phyloP scores from a whole-genome alignment of 2,888 invertebrate species.

The Bombylius discolor region DNA sequence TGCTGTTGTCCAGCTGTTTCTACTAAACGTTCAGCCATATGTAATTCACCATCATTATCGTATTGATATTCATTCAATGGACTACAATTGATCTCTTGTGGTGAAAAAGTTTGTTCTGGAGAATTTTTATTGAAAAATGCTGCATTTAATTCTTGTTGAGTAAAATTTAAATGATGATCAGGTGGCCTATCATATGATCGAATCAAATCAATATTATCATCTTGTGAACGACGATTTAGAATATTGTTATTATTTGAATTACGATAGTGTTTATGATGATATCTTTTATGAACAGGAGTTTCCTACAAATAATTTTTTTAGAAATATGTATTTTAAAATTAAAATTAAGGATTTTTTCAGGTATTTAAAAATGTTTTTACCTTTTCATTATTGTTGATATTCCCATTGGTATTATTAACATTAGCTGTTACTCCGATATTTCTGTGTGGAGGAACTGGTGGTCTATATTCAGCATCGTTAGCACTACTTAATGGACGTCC shows the following conservation, averaged over 20 bases:
- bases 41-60: constrained; percentile 22
- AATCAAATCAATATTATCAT: constrained; percentile 16
- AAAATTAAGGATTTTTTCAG: too few species aligned
- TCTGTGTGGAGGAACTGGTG: constrained; percentile 79
- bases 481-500: constrained; percentile 36
- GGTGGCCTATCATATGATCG: constrained; percentile 17
- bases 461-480: constrained; percentile 59
- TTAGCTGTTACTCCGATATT: constrained; percentile 51
- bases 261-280: constrained; percentile 29
- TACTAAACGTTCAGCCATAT: constrained; percentile 35
- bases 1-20: constrained; percentile 32
- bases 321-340: too few species aligned
- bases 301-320: too few species aligned
- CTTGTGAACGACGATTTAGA: constrained; percentile 18
- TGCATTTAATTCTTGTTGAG: constrained; percentile 20
- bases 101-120: constrained; percentile 18
- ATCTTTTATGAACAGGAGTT: constrained; percentile 16
- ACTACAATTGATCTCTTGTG: constrained; percentile 17
- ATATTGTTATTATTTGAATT: constrained; percentile 18
- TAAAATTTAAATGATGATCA: constrained; percentile 19
- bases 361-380: constrained; percentile 6
- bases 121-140: constrained; percentile 20
- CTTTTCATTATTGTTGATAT: constrained; percentile 15
- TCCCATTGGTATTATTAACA: constrained; percentile 23
- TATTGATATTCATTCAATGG: constrained; percentile 13